These are phyloP conservation scores for Scotopteryx bipunctaria DNA, from an alignment of 2,888 invertebrate genomes.

Conservation along the genomic window DNA sequence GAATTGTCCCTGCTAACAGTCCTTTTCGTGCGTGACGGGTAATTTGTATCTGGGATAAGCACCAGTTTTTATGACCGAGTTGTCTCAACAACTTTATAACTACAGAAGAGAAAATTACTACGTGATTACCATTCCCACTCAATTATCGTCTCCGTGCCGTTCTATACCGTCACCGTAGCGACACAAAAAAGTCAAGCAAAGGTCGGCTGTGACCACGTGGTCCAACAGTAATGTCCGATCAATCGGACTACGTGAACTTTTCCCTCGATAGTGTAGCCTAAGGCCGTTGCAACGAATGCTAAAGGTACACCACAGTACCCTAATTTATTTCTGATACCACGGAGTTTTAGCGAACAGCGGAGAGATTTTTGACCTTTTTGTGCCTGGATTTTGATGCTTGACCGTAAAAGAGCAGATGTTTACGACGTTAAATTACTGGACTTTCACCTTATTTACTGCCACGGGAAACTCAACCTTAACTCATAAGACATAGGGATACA, in stretches of 20 bases:
- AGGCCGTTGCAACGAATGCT: not conserved
- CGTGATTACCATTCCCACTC: not conserved
- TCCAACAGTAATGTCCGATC: too few species aligned
- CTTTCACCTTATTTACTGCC: constrained; percentile 35
- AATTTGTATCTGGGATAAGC: constrained; percentile 2
- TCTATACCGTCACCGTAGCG: too few species aligned
- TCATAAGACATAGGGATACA: constrained; percentile 18
- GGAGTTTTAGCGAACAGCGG: constrained; percentile 36
- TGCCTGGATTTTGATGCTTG: constrained; percentile 53
- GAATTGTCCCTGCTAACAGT: constrained; percentile 8
- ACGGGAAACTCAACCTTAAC: constrained; percentile 21
- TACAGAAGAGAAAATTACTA: too few species aligned
- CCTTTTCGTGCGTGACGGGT: constrained; percentile 22
- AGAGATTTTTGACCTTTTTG: constrained; percentile 52
- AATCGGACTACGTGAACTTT: too few species aligned
- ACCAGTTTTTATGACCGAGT: too few species aligned
- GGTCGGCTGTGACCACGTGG: too few species aligned
- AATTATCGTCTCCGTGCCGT: too few species aligned
- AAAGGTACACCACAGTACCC: not conserved
- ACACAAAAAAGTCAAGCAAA: too few species aligned
- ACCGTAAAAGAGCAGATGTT: constrained; percentile 64
- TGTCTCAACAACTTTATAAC: too few species aligned
- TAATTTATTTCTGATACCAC: constrained; percentile 28
- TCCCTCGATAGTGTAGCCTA: not conserved
- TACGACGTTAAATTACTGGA: constrained; percentile 67